A percentile compares a stretch with the other conserved stretches of the same genome.
These are phyloP conservation scores for Caranx melampygus DNA, from an alignment of 2,113 vertebrate genomes.

Conservation along the genomic window DNA sequence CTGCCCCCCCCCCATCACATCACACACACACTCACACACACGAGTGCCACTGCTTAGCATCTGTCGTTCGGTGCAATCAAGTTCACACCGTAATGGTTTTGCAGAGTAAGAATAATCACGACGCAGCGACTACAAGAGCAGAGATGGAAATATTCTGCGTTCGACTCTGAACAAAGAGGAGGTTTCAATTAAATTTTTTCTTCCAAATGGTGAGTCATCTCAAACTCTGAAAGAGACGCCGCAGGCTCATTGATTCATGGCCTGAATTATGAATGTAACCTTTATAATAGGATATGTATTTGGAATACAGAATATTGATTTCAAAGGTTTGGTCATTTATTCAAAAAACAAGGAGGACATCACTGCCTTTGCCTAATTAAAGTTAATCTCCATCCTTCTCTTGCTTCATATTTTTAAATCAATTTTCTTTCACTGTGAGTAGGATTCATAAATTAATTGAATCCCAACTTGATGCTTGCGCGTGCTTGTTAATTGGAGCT, in stretches of 20 bases:
- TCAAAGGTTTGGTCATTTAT: slow-evolving; percentile 54
- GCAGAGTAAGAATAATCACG: slow-evolving; percentile 10
- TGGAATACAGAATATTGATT: slow-evolving; percentile 63
- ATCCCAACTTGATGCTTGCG: slow-evolving; percentile 32
- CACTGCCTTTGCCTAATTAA: slow-evolving; percentile 40
- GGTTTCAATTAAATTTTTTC: slow-evolving; percentile 52
- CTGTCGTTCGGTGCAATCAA: slow-evolving; percentile 52
- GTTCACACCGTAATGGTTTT: slow-evolving; percentile 38
- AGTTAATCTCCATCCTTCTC: slow-evolving; percentile 11
- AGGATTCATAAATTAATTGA: slow-evolving; percentile 36
- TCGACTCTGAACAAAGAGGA: slow-evolving; percentile 49
- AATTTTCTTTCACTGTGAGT: slow-evolving; percentile 30
- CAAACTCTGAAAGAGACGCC: slow-evolving; percentile 46
- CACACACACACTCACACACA: too few species aligned
- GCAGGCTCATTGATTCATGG: slow-evolving; percentile 55
- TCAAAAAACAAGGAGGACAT: slow-evolving; percentile 45
- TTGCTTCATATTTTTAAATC: slow-evolving; percentile 27
- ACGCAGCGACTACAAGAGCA: slow-evolving; percentile 11
- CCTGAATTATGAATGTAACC: slow-evolving; percentile 67
- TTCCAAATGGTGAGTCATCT: slow-evolving; percentile 63
- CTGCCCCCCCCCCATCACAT: too few species aligned
- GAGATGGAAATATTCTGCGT: slow-evolving; percentile 36
- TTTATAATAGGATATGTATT: slow-evolving; percentile 54
- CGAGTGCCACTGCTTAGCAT: slow-evolving; percentile 30
- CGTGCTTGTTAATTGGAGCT: slow-evolving; percentile 38